These are phyloP conservation scores for Pantherophis alleghaniensis DNA, from an alignment of 2,797 vertebrate genomes.

Conservation along the genomic window DNA sequence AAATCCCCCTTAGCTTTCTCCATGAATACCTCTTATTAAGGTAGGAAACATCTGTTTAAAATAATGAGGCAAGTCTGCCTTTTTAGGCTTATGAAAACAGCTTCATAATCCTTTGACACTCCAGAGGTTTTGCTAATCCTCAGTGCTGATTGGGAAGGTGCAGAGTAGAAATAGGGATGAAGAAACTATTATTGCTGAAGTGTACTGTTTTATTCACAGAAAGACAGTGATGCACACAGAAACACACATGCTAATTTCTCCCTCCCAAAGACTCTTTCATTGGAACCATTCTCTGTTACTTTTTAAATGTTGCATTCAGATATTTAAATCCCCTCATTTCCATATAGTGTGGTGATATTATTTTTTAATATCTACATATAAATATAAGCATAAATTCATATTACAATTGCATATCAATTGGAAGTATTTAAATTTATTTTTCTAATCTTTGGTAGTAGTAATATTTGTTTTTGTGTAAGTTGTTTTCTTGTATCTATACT, in stretches of 20 bases:
- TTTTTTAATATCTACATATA: background rate
- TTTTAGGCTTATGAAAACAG: background rate
- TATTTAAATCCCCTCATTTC: background rate
- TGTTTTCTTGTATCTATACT: background rate
- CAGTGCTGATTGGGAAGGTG: background rate
- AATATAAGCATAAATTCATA: background rate
- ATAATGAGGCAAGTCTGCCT: background rate
- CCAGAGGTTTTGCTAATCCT: background rate
- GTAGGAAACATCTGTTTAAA: background rate
- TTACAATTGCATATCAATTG: background rate
- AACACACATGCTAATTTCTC: background rate
- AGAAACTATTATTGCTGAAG: background rate
- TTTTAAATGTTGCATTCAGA: background rate
- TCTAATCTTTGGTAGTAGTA: background rate
- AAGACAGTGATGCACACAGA: background rate
- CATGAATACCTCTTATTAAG: background rate
- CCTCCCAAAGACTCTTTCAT: background rate
- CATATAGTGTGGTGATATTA: background rate
- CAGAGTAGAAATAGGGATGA: background rate
- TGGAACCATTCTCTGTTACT: background rate
- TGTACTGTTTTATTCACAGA: background rate
- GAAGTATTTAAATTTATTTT: background rate
- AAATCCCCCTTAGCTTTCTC: background rate
- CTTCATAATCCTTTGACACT: background rate
- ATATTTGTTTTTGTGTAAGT: background rate